Evolutionary conservation across 1,140 invertebrate genomes (phyloP).

Genomic region (Meloidogyne exigua): DNA sequence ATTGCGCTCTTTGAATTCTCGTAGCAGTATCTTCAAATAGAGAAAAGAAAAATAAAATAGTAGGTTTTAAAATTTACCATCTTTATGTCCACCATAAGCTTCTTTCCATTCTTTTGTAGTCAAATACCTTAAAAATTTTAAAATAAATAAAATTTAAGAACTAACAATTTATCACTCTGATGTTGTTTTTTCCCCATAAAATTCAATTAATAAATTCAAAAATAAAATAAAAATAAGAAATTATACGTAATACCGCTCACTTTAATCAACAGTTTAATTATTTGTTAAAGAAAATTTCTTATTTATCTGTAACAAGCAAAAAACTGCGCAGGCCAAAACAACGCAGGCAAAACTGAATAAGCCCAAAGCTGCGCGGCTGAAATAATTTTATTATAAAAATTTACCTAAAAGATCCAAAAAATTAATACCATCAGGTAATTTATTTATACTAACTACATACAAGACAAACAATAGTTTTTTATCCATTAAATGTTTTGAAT

Average conservation of each 20-base stretch:
- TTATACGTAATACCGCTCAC: background rate
- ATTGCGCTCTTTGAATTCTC: conserved; percentile 69
- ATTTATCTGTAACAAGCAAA: too few relatives aligned
- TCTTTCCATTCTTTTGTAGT: conserved; percentile 62
- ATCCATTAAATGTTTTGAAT: too few relatives aligned
- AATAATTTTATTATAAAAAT: too few relatives aligned
- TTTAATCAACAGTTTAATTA: too few relatives aligned
- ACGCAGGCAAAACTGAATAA: too few relatives aligned
- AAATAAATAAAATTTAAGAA: conserved; percentile 11
- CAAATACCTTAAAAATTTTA: conserved; percentile 45
- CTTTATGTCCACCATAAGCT: conserved; percentile 60
- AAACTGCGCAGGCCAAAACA: too few relatives aligned
- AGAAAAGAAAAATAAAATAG: background rate
- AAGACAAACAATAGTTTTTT: too few relatives aligned
- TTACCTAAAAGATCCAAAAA: too few relatives aligned
- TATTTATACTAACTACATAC: too few relatives aligned
- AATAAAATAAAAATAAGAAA: background rate
- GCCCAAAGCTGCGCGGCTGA: too few relatives aligned
- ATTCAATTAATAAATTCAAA: background rate
- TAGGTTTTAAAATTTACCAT: conserved; percentile 39
- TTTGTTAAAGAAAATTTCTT: too few relatives aligned
- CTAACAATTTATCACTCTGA: conserved; percentile 60
- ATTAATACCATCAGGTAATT: too few relatives aligned
- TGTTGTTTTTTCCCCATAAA: conserved; percentile 49
- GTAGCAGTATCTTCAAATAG: conserved; percentile 51